Evolutionary conservation across 2,797 vertebrate species (phyloP), one percentile per base, ranked within the genome.

Genomic region (Microctenopoma lineatum): DNA sequence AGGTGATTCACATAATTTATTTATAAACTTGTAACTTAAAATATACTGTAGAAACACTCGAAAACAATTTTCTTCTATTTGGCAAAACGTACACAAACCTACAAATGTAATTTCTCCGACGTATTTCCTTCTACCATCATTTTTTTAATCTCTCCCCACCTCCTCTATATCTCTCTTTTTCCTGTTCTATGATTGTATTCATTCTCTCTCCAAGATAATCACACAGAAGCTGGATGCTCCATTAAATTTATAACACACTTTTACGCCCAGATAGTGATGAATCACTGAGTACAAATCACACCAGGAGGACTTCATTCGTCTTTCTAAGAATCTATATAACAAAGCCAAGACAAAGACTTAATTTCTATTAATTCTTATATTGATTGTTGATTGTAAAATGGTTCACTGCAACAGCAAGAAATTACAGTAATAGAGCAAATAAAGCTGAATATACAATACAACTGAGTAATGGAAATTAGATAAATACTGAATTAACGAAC

Each of bases 181-280:
- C 13, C 29, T 6, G 13, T 42, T 67, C n/a, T 56, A 16, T 56
- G 29, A 54, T 41, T 70, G 39, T 67, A n/a, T 38, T 12, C 36
- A 11, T 11, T 38, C 2, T 59, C 26, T 54, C 27, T 51, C n/a
- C 32, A 8, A 39, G 53, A 83, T 75, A 80, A 83, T 87, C 62
- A 70, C 38, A 64, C 44, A 67, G 79, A 84, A 79, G 59, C 77
- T 77, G 46, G 53, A 81, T 55, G 66, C 61, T 46, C 73, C 60
- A 68, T 85, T 87, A 73, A 52, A 86, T 82, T 70, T 66, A 53
- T 39, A 66, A 53, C 68, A 60, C 36, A 61, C 57, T 65, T 75
- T 72, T 67, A 69, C 25, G 58, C 77, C 39, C 51, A 46, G 63
- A 76, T 73, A 72, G 77, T 21, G 7, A 66, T 73, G 41, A 82